phyloP scores from a whole-genome alignment of 2,797 vertebrate species.

The Hephaestus fuliginosus region DNA sequence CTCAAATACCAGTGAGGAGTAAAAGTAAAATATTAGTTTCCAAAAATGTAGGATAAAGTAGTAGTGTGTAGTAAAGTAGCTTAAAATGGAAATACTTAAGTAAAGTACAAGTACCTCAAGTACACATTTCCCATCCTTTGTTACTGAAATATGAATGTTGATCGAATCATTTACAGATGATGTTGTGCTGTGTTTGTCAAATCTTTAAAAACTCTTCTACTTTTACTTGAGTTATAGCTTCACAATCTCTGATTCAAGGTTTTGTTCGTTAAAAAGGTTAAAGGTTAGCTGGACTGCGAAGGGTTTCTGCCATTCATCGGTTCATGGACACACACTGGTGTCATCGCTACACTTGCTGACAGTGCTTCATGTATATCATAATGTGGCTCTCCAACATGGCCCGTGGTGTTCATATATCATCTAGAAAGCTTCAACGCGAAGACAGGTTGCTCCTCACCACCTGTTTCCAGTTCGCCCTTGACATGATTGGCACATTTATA shows the following conservation, averaged over 20 bases:
- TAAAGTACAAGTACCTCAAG: neutral
- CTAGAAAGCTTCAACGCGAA: neutral
- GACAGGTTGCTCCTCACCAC: slow-evolving; percentile 39
- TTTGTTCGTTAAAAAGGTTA: neutral
- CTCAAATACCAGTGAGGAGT: too few relatives aligned
- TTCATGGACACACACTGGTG: slow-evolving; percentile 3
- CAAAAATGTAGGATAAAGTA: too few relatives aligned
- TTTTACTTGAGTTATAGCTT: slow-evolving; percentile 2
- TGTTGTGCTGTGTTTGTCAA: too few relatives aligned
- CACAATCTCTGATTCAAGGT: slow-evolving; percentile 15
- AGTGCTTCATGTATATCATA: neutral
- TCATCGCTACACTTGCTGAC: neutral
- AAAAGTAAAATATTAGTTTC: too few relatives aligned
- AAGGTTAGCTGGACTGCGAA: neutral
- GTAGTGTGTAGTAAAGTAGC: too few relatives aligned
- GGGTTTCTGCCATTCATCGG: slow-evolving; percentile 8
- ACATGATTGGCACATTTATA: slow-evolving; percentile 47
- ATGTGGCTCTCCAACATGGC: neutral
- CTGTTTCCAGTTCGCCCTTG: slow-evolving; percentile 55
- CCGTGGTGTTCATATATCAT: slow-evolving; percentile 40
- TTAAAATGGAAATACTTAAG: neutral
- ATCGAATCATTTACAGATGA: too few relatives aligned
- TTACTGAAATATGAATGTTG: too few relatives aligned
- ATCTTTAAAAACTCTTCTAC: neutral
- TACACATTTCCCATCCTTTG: too few relatives aligned